Conservation (phyloP, 2,113 vertebrate genomes). For the Menura novaehollandiae region DNA sequence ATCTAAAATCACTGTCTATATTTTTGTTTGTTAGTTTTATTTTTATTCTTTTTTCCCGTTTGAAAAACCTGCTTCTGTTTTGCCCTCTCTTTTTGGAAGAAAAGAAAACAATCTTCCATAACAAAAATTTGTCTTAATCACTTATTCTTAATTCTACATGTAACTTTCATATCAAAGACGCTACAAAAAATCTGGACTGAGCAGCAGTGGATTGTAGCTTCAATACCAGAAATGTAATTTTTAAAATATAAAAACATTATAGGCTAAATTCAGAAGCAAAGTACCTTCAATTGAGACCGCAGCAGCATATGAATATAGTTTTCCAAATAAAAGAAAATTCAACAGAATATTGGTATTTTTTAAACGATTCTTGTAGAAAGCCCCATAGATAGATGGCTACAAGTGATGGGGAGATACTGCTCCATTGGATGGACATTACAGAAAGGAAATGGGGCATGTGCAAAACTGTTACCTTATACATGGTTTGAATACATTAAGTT, state of each 20-base stretch:
- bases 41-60: background rate
- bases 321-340: background rate
- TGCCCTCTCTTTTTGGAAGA: background rate
- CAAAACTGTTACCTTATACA: background rate
- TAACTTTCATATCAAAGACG: background rate
- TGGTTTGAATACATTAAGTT: background rate
- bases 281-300: background rate
- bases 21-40: background rate
- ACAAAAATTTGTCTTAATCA: background rate
- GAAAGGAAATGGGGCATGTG: background rate
- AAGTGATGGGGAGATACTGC: background rate
- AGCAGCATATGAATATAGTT: background rate
- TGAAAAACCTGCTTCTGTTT: background rate
- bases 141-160: background rate
- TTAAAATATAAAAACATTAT: background rate
- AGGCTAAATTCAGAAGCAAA: background rate
- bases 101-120: background rate
- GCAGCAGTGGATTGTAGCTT: background rate
- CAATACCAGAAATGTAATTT: background rate
- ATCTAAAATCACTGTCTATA: rapidly evolving
- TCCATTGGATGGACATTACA: background rate
- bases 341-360: background rate
- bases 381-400: background rate
- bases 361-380: background rate
- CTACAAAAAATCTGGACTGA: background rate